A percentile compares a stretch with the other conserved stretches of the same genome.
Conservation (phyloP, 2,888 invertebrate genomes). For the Xanthia togata region DNA sequence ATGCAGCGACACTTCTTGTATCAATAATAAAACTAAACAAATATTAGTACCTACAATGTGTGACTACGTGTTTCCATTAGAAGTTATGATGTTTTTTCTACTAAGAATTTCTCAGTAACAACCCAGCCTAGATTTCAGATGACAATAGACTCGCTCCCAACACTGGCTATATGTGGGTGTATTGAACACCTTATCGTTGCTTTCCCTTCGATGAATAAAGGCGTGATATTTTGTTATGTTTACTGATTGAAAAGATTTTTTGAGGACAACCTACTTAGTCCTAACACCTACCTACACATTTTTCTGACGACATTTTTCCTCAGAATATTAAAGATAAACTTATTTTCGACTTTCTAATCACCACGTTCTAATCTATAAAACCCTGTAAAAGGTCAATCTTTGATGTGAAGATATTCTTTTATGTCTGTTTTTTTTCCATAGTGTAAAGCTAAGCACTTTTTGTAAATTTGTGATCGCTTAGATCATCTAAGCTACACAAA, state of each 20-base stretch:
- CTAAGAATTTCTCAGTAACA: background rate
- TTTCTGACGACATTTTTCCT: background rate
- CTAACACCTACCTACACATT: background rate
- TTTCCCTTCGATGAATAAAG: background rate
- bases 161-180: background rate
- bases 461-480: no score
- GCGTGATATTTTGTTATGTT: background rate
- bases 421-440: background rate
- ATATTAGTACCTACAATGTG: background rate
- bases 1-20: no score
- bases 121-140: background rate
- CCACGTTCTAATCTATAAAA: constrained; percentile 24
- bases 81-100: background rate
- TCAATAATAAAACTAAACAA: background rate
- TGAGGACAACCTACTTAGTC: background rate
- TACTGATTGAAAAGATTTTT: background rate
- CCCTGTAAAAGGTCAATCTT: background rate
- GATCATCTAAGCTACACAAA: no score
- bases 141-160: background rate
- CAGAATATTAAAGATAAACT: constrained; percentile 13
- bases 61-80: background rate
- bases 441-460: background rate
- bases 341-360: constrained; percentile 16
- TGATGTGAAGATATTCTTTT: background rate
- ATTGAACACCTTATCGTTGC: background rate